A percentile compares a stretch with the other conserved stretches of the same genome.
These are phyloP conservation scores for Molossus alvarezi DNA, from an alignment of 2,797 vertebrate species.

Conservation along the genomic window DNA sequence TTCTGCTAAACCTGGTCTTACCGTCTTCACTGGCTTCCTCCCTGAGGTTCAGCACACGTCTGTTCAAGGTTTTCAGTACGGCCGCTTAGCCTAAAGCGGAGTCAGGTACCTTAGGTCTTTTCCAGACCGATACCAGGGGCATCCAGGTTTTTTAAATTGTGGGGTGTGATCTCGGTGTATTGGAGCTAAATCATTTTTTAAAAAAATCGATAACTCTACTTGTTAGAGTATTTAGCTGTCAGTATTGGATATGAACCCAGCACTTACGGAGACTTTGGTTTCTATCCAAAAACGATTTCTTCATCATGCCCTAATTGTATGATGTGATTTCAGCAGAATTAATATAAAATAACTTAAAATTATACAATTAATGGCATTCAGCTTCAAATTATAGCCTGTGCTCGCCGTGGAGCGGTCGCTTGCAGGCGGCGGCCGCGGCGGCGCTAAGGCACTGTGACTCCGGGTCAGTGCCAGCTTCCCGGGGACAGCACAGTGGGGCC, in stretches of 20 bases:
- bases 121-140: neutral
- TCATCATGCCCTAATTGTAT: conserved; percentile 30
- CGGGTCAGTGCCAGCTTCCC: neutral
- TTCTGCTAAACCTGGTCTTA: neutral
- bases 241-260: neutral
- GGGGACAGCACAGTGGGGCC: neutral
- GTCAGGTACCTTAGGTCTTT: neutral
- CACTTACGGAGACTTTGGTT: conserved; percentile 35
- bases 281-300: conserved; percentile 65
- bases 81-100: neutral
- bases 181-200: neutral
- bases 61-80: neutral
- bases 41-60: accelerated
- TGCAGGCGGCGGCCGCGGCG: accelerated
- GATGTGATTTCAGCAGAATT: conserved; percentile 67
- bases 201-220: neutral
- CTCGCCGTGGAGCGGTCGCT: neutral
- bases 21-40: neutral
- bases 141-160: neutral
- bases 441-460: neutral
- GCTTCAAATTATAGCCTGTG: conserved; percentile 39
- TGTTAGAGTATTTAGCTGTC: neutral
- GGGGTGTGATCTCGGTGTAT: neutral
- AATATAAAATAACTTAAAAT: conserved; percentile 67
- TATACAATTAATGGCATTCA: conserved; percentile 64